Conservation (phyloP, 23 tunicate species). For the Halocynthia roretzi region DNA sequence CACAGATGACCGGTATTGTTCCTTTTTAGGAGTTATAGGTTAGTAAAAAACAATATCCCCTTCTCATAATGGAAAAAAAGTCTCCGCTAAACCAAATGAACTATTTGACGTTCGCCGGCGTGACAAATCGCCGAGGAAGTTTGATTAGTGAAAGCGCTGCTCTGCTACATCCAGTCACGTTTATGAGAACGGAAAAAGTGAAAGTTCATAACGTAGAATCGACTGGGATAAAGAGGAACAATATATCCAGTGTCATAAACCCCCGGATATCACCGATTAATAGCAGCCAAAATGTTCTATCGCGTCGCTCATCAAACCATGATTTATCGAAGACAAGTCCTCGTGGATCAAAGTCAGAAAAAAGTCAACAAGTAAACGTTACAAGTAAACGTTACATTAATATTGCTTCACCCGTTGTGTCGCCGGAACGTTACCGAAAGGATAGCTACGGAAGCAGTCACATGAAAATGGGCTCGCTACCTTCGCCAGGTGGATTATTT, state of each 20-base stretch:
- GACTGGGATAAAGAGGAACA: neutral
- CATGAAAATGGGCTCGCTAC: slow-evolving; percentile 1
- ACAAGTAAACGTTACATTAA: neutral
- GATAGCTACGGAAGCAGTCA: neutral
- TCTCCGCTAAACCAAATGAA: too few species aligned
- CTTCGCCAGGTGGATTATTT: neutral
- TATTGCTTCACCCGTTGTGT: neutral
- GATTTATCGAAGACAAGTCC: neutral
- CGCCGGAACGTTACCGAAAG: neutral
- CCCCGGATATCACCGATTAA: neutral
- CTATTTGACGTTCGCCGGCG: too few species aligned
- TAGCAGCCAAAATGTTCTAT: neutral
- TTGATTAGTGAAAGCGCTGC: too few species aligned
- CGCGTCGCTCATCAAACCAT: neutral
- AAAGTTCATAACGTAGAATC: neutral
- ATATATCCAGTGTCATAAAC: too few species aligned
- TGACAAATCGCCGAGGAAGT: too few species aligned
- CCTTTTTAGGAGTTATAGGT: too few species aligned
- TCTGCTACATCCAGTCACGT: too few species aligned
- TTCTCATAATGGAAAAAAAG: too few species aligned
- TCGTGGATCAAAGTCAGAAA: neutral
- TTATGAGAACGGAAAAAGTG: neutral
- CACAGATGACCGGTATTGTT: too few species aligned
- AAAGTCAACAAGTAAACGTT: neutral
- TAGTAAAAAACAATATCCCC: too few species aligned